These are phyloP conservation scores for Redunca redunca DNA, from an alignment of 2,113 vertebrate species.

Conservation along the genomic window DNA sequence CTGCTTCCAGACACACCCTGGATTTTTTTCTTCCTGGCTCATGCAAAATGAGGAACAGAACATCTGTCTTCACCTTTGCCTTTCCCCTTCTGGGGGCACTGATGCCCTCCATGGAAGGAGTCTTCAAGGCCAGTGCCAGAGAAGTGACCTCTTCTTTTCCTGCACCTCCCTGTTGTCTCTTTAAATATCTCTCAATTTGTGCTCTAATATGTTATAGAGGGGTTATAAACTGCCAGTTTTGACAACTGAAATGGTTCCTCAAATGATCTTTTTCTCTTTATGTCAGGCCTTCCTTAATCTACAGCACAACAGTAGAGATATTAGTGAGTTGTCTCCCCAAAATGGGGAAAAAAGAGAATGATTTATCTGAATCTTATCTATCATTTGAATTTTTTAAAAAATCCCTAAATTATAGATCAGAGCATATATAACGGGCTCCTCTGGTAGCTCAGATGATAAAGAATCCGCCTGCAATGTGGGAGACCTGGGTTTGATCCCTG, in stretches of 20 bases:
- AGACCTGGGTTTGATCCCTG: background rate
- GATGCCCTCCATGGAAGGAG: background rate
- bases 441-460: background rate
- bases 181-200: background rate
- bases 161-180: background rate
- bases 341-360: background rate
- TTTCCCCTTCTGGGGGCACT: background rate
- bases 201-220: background rate
- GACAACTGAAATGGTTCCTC: background rate
- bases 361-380: background rate
- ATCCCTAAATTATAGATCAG: background rate
- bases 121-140: background rate
- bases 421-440: background rate
- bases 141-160: background rate
- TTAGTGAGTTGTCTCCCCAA: background rate
- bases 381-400: background rate
- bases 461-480: accelerated
- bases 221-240: background rate
- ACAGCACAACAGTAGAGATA: background rate
- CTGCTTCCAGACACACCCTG: background rate
- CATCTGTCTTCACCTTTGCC: background rate
- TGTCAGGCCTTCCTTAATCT: background rate
- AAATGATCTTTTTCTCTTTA: background rate
- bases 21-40: background rate
- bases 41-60: background rate